These are phyloP conservation scores for Falco concolor DNA, from an alignment of 2,797 vertebrate species.

Conservation along the genomic window DNA sequence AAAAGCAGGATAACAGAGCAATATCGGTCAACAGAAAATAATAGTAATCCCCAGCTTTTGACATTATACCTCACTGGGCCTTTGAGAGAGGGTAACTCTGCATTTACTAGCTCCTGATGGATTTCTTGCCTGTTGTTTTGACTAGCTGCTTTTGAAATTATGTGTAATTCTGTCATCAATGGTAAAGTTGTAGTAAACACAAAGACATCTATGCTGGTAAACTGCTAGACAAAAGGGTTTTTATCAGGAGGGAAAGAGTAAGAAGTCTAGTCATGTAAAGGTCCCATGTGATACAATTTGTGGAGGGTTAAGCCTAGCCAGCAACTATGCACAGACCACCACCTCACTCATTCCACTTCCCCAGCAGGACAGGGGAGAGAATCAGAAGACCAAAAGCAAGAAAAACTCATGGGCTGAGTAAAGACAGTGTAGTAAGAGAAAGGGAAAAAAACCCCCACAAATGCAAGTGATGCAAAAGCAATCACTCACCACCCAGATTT, in stretches of 20 bases:
- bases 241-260: not conserved
- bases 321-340: not conserved
- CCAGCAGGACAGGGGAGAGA: not conserved
- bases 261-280: not conserved
- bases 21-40: not conserved
- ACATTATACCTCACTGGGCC: not conserved
- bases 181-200: not conserved
- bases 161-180: not conserved
- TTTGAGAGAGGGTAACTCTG: not conserved
- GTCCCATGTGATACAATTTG: not conserved
- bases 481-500: not conserved
- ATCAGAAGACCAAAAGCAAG: not conserved
- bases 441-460: not conserved
- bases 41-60: not conserved
- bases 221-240: not conserved
- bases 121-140: not conserved
- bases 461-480: not conserved
- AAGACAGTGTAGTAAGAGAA: not conserved
- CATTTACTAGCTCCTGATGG: not conserved
- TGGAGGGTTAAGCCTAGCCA: not conserved
- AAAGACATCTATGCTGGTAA: not conserved
- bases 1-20: not conserved
- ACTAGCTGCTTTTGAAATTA: not conserved
- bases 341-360: not conserved
- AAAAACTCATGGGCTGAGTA: not conserved